phyloP scores from a whole-genome alignment of 2,797 vertebrate genomes.

The Passerculus sandwichensis region DNA sequence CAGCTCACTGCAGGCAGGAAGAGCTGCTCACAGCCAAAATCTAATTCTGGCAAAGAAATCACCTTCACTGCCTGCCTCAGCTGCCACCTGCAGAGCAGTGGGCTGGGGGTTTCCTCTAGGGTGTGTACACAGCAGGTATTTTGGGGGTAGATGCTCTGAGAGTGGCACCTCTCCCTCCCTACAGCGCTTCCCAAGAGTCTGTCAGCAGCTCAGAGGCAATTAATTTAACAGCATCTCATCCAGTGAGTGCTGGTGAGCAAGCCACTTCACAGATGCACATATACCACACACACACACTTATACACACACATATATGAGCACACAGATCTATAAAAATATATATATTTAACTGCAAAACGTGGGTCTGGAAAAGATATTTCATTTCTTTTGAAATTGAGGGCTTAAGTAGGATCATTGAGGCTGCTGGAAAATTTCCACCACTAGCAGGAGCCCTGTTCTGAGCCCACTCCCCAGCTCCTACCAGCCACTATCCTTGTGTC shows the following conservation, averaged over 20 bases:
- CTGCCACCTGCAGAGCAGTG: neutral
- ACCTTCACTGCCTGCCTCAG: neutral
- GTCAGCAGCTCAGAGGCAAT: conserved; percentile 32
- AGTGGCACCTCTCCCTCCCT: conserved; percentile 13
- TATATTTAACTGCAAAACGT: neutral
- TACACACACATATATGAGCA: conserved; percentile 40
- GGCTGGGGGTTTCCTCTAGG: neutral
- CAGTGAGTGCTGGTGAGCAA: neutral
- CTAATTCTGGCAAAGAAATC: conserved; percentile 1
- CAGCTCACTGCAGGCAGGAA: neutral
- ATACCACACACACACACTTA: conserved; percentile 10
- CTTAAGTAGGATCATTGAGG: conserved; percentile 50
- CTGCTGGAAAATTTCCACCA: conserved; percentile 13
- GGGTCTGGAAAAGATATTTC: neutral
- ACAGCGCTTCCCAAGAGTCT: conserved; percentile 7
- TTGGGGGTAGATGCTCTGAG: neutral
- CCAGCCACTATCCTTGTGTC: neutral
- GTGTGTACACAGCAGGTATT: neutral
- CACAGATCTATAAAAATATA: neutral
- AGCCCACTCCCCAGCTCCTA: neutral
- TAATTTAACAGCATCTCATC: conserved; percentile 26
- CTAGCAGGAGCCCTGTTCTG: conserved; percentile 46
- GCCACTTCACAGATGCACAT: neutral
- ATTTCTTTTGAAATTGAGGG: conserved; percentile 51
- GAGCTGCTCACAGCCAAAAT: conserved; percentile 22